phyloP scores from a whole-genome alignment of 1,140 invertebrate genomes.

The Drosophila auraria region DNA sequence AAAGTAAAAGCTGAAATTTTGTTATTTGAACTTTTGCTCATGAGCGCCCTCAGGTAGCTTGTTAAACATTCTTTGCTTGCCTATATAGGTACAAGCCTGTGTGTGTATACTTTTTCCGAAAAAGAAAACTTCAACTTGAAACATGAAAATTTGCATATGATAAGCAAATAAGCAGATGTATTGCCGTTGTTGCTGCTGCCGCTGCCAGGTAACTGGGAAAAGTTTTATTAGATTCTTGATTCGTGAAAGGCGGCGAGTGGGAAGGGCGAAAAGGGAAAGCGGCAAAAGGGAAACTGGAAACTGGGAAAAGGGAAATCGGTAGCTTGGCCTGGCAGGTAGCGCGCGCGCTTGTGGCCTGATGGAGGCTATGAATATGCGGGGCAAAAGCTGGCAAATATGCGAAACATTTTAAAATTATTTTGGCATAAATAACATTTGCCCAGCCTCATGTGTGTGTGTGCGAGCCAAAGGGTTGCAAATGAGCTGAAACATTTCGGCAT shows the following conservation, averaged over 20 bases:
- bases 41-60: conserved; percentile 72
- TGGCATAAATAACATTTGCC: conserved; percentile 74
- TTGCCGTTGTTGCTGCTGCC: conserved; percentile 30
- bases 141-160: conserved; percentile 82
- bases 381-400: conserved; percentile 68
- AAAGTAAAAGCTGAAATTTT: conserved; percentile 75
- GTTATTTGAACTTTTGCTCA: conserved; percentile 80
- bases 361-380: conserved; percentile 66
- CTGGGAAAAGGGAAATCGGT: conserved; percentile 7
- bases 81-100: conserved; percentile 37
- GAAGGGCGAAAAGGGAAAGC: background rate
- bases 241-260: conserved; percentile 25
- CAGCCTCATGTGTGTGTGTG: conserved; percentile 30
- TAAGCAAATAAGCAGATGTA: conserved; percentile 79
- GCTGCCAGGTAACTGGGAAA: conserved; percentile 67
- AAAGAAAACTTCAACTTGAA: conserved; percentile 71
- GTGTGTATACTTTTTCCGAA: conserved; percentile 29
- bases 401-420: conserved; percentile 78
- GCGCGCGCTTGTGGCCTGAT: conserved; percentile 62
- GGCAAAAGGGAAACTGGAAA: background rate
- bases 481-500: conserved; percentile 63
- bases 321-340: background rate
- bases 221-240: conserved; percentile 83
- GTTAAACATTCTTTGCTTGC: conserved; percentile 77
- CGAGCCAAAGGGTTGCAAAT: conserved; percentile 66